Percentiles rank a stretch among this genome's conserved stretches.
Evolutionary conservation across 1,140 invertebrate species (phyloP).

Genomic region (Chrysoperla carnea): DNA sequence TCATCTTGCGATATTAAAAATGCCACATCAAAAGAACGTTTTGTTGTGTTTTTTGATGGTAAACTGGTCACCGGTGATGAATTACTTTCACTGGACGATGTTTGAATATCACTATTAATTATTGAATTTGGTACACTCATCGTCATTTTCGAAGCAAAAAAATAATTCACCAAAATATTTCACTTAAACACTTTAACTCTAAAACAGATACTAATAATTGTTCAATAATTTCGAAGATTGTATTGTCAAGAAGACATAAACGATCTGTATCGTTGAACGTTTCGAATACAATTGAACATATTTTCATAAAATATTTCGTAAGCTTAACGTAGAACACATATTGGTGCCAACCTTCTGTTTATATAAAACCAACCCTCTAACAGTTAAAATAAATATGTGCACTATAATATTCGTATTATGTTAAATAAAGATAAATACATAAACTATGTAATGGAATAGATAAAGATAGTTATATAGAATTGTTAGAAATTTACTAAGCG

Average conservation of each 20-base stretch:
- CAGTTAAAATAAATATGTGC: not conserved
- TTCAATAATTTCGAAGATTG: too few species aligned
- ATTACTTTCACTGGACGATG: not conserved
- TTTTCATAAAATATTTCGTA: not conserved
- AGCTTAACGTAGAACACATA: not conserved
- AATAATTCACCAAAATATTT: too few species aligned
- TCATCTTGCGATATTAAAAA: slow-evolving; percentile 75
- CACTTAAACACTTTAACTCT: too few species aligned
- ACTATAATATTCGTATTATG: not conserved
- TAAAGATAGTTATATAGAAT: too few species aligned
- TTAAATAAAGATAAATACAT: too few species aligned
- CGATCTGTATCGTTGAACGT: not conserved
- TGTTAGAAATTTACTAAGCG: too few species aligned
- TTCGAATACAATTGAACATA: not conserved
- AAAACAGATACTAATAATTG: too few species aligned
- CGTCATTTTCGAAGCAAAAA: too few species aligned
- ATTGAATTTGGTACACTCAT: too few species aligned
- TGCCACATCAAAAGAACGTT: slow-evolving; percentile 72
- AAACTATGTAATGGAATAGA: too few species aligned
- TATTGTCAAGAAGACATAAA: too few species aligned
- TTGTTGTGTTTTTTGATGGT: slow-evolving; percentile 23
- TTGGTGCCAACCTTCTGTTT: not conserved
- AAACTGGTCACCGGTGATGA: not conserved
- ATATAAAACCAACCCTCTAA: not conserved
- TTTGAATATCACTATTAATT: too few species aligned